A percentile compares a stretch with the other conserved stretches of the same genome.
phyloP scores from a whole-genome alignment of 1,140 invertebrate genomes.

The Macrobrachium rosenbergii region DNA sequence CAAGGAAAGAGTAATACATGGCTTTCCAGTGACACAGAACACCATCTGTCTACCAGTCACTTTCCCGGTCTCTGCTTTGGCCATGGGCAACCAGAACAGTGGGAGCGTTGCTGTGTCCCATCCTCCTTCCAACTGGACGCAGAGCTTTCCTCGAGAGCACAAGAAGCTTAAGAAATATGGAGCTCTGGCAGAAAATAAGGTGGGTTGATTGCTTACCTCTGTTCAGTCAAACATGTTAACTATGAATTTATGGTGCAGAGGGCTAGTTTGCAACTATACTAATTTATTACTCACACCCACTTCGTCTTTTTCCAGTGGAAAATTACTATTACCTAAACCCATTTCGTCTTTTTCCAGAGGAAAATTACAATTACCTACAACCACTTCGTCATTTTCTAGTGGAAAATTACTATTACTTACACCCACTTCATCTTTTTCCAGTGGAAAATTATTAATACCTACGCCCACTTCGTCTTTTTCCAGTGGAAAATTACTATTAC shows the following conservation, averaged over 20 bases:
- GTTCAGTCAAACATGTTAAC: background rate
- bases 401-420: too few relatives aligned
- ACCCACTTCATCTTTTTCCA: background rate
- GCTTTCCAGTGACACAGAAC: too few relatives aligned
- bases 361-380: too few relatives aligned
- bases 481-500: background rate
- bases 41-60: background rate
- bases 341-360: background rate
- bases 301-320: background rate
- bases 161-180: conserved; percentile 60
- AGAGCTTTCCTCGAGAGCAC: conserved; percentile 63
- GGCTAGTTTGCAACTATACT: too few relatives aligned
- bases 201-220: conserved; percentile 15
- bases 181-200: conserved; percentile 57
- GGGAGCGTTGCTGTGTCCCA: conserved; percentile 27
- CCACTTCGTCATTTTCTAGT: background rate
- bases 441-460: too few relatives aligned
- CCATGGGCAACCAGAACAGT: conserved; percentile 63
- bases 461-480: too few relatives aligned
- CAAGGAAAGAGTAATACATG: background rate
- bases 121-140: conserved; percentile 56
- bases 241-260: background rate
- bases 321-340: too few relatives aligned
- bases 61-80: background rate
- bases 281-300: background rate